These are phyloP conservation scores for Lophochroa leadbeateri DNA, from an alignment of 2,113 vertebrate genomes.

Conservation along the genomic window DNA sequence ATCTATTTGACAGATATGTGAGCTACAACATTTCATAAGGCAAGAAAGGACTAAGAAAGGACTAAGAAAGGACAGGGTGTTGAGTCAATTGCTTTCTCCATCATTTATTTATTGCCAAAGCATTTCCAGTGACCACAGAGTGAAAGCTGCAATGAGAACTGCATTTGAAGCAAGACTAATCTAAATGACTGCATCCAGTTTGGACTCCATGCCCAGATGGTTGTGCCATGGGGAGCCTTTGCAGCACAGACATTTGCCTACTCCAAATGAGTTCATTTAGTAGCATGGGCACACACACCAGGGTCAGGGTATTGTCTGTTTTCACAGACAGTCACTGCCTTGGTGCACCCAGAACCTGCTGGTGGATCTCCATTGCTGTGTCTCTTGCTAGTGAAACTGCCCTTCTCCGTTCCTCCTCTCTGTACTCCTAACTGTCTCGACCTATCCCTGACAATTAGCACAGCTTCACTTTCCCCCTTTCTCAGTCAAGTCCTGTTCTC, in stretches of 20 bases:
- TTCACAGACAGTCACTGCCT: neutral
- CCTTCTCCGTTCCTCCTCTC: neutral
- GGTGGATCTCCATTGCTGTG: neutral
- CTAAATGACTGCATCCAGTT: neutral
- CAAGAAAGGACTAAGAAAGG: conserved; percentile 1
- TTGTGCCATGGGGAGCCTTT: neutral
- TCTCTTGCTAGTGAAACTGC: neutral
- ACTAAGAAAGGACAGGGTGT: neutral
- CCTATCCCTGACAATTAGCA: neutral
- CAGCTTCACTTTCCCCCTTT: neutral
- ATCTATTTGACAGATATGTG: conserved; percentile 7
- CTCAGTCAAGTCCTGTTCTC: neutral
- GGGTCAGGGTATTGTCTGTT: neutral
- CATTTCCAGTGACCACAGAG: neutral
- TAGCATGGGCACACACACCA: neutral
- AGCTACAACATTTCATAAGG: conserved; percentile 32
- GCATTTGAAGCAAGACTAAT: neutral
- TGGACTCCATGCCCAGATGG: neutral
- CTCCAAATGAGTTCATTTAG: neutral
- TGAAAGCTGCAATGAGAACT: neutral
- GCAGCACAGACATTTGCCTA: neutral
- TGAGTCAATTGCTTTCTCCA: neutral
- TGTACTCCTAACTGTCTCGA: neutral
- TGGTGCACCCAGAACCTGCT: neutral
- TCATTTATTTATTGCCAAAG: neutral